Evolutionary conservation across 2,888 invertebrate species (phyloP).

Genomic region (Mythimna impura): DNA sequence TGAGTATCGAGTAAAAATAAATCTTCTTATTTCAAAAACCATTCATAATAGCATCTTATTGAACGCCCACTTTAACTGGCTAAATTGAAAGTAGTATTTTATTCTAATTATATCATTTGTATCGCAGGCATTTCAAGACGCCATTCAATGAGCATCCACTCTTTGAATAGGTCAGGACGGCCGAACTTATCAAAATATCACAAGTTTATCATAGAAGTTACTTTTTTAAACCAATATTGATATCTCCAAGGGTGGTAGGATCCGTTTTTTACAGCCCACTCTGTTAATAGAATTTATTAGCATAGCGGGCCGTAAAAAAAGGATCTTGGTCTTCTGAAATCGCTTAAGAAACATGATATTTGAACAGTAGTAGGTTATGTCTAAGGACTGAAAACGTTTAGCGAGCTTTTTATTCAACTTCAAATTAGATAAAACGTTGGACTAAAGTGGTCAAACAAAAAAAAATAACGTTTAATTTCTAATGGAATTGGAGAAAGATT

Average conservation of each 20-base stretch:
- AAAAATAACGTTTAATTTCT: neutral
- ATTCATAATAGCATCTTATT: constrained; percentile 15
- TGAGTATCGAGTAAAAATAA: constrained; percentile 15
- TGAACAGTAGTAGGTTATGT: neutral
- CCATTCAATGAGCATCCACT: constrained; percentile 13
- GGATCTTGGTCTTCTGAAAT: neutral
- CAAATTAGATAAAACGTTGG: neutral
- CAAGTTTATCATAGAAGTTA: neutral
- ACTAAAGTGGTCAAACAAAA: neutral
- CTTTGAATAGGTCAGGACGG: neutral
- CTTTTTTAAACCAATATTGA: constrained; percentile 5
- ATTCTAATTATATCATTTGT: constrained; percentile 5
- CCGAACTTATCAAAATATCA: constrained; percentile 27
- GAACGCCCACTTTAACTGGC: constrained; percentile 11
- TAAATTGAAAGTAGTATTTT: constrained; percentile 13
- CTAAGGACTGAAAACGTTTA: neutral
- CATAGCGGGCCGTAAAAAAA: neutral
- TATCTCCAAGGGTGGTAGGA: neutral
- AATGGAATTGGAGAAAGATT: constrained; percentile 2
- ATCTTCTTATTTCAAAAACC: constrained; percentile 20
- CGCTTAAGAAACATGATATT: neutral
- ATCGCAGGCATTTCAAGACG: constrained; percentile 3
- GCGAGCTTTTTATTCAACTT: constrained; percentile 2
- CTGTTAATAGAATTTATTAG: constrained; percentile 4
- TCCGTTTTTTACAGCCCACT: neutral